These are phyloP conservation scores for Ranitomeya imitator DNA, from an alignment of 2,113 vertebrate species.

Conservation along the genomic window DNA sequence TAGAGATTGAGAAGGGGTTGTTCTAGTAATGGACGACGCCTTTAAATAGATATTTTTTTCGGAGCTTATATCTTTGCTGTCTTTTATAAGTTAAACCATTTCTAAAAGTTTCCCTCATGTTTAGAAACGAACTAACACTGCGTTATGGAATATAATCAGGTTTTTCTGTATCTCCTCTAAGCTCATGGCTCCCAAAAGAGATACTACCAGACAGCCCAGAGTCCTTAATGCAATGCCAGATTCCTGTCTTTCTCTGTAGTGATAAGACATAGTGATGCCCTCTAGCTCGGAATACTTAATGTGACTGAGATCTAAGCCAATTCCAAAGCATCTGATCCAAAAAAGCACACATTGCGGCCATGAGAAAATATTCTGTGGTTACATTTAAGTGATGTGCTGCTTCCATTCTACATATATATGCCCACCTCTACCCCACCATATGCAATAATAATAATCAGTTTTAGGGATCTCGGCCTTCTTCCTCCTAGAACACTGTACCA, in stretches of 20 bases:
- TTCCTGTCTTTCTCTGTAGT: slow-evolving; percentile 47
- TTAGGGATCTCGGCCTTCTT: slow-evolving; percentile 6
- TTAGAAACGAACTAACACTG: slow-evolving; percentile 14
- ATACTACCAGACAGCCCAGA: slow-evolving; percentile 32
- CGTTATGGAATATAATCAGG: slow-evolving; percentile 41
- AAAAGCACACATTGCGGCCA: slow-evolving; percentile 1
- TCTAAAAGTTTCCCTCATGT: slow-evolving; percentile 27
- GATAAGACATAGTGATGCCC: slow-evolving; percentile 45
- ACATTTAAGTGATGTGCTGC: not conserved
- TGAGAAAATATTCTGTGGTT: slow-evolving; percentile 44
- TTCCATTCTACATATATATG: not conserved
- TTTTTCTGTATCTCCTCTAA: slow-evolving; percentile 42
- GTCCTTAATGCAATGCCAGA: slow-evolving; percentile 49
- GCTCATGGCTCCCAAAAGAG: slow-evolving; percentile 49
- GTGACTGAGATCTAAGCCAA: slow-evolving; percentile 39
- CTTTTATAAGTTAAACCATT: not conserved
- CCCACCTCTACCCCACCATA: not conserved
- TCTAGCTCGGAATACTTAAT: slow-evolving; percentile 51
- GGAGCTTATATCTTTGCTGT: not conserved
- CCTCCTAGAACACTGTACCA: not conserved
- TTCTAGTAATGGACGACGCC: too few relatives aligned
- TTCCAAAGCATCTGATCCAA: slow-evolving; percentile 43
- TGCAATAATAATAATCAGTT: not conserved
- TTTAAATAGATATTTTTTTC: not conserved
- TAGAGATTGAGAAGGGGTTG: too few relatives aligned